Evolutionary conservation across 1,140 invertebrate genomes (phyloP).

Genomic region (Aradophagus sp.): DNA sequence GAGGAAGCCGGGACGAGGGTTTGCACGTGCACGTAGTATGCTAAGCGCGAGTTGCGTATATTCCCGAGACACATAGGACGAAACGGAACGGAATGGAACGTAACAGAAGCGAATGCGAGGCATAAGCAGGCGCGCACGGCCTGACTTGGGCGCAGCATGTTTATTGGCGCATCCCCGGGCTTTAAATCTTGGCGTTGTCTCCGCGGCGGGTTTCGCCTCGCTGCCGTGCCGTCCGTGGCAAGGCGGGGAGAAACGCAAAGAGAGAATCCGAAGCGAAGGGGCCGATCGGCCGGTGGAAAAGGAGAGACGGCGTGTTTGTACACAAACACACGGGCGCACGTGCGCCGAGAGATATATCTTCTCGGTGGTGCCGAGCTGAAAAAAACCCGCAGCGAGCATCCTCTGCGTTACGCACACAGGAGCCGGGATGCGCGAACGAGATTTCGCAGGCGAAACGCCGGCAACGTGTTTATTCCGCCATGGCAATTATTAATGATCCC

Average conservation of each 20-base stretch:
- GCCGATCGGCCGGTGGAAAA: conserved; percentile 42
- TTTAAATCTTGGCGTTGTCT: conserved; percentile 76
- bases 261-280: conserved; percentile 44
- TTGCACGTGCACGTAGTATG: conserved; percentile 47
- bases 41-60: conserved; percentile 48
- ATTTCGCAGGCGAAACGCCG: conserved; percentile 41
- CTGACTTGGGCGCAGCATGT: conserved; percentile 70
- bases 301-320: conserved; percentile 1
- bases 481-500: conserved; percentile 54
- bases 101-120: conserved; percentile 69
- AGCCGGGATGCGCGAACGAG: conserved; percentile 50
- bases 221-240: conserved; percentile 62
- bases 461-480: conserved; percentile 56
- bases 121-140: conserved; percentile 58
- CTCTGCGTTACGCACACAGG: conserved; percentile 72
- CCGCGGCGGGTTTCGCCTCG: conserved; percentile 66
- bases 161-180: conserved; percentile 74
- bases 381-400: conserved; percentile 51
- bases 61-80: conserved; percentile 42
- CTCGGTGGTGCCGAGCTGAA: conserved; percentile 31
- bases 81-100: conserved; percentile 62
- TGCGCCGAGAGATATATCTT: conserved; percentile 48
- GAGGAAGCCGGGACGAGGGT: conserved; percentile 4
- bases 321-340: not conserved
- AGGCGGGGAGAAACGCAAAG: conserved; percentile 43